Conservation (phyloP, 2,113 vertebrate genomes). For the Zosterops lateralis region DNA sequence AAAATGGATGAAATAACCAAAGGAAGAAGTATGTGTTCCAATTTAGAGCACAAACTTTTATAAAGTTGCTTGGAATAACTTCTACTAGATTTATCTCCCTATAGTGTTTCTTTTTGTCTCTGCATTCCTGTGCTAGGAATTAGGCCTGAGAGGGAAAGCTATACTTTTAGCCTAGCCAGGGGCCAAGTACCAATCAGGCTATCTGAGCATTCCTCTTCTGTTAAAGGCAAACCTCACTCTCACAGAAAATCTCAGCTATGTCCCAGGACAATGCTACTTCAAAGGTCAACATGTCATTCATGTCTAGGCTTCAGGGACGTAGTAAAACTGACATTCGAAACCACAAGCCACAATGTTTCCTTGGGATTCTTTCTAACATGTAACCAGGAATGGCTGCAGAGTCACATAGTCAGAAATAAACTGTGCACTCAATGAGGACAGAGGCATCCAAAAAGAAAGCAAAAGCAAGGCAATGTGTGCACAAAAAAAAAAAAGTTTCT, state of each 20-base stretch:
- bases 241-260: conserved; percentile 37
- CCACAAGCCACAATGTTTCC: conserved; percentile 10
- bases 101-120: conserved; percentile 26
- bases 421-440: not conserved
- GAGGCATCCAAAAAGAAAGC: not conserved
- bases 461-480: not conserved
- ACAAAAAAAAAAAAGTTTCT: not conserved
- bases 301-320: not conserved
- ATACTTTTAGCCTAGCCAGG: conserved; percentile 28
- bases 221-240: conserved; percentile 38
- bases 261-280: conserved; percentile 43
- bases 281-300: conserved; percentile 41
- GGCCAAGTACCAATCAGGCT: conserved; percentile 18
- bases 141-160: conserved; percentile 23
- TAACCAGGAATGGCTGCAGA: not conserved
- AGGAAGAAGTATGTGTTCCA: not conserved
- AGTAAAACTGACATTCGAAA: conserved; percentile 35
- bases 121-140: conserved; percentile 25
- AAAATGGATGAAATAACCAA: not conserved
- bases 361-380: not conserved
- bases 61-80: not conserved
- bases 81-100: conserved; percentile 32
- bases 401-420: not conserved
- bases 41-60: not conserved
- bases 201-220: conserved; percentile 45